These are phyloP conservation scores for Heterotis niloticus DNA, from an alignment of 2,113 vertebrate species.

Conservation along the genomic window DNA sequence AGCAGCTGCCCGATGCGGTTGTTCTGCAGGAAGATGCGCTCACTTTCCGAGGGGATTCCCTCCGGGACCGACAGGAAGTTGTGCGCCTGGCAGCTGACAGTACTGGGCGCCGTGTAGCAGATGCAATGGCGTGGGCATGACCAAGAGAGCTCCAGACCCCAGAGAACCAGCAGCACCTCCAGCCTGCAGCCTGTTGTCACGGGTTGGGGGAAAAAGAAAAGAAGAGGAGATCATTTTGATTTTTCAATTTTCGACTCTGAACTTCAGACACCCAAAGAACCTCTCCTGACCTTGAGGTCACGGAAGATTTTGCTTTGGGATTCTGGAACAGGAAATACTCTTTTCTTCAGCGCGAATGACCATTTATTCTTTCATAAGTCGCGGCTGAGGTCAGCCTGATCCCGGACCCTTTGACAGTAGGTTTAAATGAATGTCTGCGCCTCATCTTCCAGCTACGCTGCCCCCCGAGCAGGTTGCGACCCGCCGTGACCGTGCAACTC, in stretches of 20 bases:
- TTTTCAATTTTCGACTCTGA: not conserved
- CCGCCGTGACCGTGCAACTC: not conserved
- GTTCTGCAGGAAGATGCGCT: constrained; percentile 94
- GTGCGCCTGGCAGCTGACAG: constrained; percentile 95
- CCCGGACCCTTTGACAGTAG: not conserved
- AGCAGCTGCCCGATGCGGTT: constrained; percentile 88
- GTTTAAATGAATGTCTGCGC: constrained; percentile 6
- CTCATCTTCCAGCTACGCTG: not conserved
- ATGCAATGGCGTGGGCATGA: constrained; percentile 87
- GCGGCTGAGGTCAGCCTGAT: not conserved
- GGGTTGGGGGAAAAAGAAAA: not conserved
- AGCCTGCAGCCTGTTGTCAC: constrained; percentile 71
- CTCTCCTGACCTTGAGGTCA: not conserved
- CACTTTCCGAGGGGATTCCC: constrained; percentile 87
- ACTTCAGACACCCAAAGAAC: not conserved
- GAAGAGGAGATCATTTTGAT: not conserved
- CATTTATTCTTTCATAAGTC: constrained; percentile 15
- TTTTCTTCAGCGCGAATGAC: too few relatives aligned
- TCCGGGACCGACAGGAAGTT: constrained; percentile 85
- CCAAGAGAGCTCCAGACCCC: constrained; percentile 71
- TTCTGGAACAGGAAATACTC: not conserved
- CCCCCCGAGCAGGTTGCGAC: not conserved
- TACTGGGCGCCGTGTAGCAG: constrained; percentile 93
- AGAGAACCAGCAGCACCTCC: constrained; percentile 83
- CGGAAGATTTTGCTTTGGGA: not conserved